Evolutionary conservation across 1,140 invertebrate genomes (phyloP).

Genomic region (Nasonia giraulti): DNA sequence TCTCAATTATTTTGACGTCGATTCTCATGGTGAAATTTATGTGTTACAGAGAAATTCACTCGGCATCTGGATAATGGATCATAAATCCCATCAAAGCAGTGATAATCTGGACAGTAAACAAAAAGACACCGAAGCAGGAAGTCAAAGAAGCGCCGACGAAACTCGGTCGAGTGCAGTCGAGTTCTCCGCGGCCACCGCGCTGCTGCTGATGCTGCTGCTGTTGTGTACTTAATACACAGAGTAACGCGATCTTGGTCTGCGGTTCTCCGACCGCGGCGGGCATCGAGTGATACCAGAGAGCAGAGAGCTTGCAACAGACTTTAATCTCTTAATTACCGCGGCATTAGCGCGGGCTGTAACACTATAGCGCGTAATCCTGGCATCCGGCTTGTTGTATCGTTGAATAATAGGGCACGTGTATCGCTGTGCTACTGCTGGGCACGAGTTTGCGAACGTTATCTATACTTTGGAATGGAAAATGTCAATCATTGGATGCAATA

Average conservation of each 20-base stretch:
- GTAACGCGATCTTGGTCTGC: conserved; percentile 53
- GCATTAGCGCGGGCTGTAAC: conserved; percentile 26
- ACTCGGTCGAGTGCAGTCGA: conserved; percentile 29
- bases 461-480: neutral
- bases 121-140: no score
- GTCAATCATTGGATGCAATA: no score
- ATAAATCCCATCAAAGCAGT: no score
- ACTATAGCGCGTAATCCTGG: conserved; percentile 27
- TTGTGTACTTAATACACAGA: neutral
- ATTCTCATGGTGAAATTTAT: no score
- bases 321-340: conserved; percentile 44
- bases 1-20: no score
- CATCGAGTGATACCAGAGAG: conserved; percentile 21
- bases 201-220: neutral
- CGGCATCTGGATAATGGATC: no score
- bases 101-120: no score
- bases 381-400: conserved; percentile 33
- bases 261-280: no score
- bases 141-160: conserved; percentile 9
- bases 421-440: conserved; percentile 41
- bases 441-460: conserved; percentile 2
- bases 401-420: conserved; percentile 14
- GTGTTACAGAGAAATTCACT: no score
- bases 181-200: conserved; percentile 27
- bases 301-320: conserved; percentile 37